These are phyloP conservation scores for Mustela nigripes DNA, from an alignment of 2,113 vertebrate species.

Conservation along the genomic window DNA sequence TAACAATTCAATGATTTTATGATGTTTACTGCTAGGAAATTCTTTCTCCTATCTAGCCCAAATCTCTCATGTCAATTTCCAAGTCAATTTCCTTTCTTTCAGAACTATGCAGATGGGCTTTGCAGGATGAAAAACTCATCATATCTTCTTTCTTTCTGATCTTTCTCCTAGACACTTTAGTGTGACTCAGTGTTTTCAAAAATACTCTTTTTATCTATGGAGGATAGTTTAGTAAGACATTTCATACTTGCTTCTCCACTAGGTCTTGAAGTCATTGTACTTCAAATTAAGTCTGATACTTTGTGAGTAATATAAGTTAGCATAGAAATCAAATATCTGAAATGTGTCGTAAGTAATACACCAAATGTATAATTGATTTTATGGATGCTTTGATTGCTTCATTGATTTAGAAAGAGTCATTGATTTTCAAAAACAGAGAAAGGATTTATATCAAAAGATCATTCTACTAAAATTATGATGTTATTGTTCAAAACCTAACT, in stretches of 20 bases:
- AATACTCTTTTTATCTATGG: background rate
- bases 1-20: background rate
- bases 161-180: background rate
- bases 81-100: background rate
- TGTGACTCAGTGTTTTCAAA: background rate
- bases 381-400: background rate
- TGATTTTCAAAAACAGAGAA: conserved; percentile 36
- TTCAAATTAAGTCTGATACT: background rate
- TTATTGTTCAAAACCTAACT: conserved; percentile 6
- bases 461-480: background rate
- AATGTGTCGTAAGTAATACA: background rate
- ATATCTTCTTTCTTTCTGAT: background rate
- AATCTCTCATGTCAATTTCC: background rate
- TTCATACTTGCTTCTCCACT: background rate
- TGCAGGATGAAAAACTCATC: background rate
- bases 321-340: conserved; percentile 11
- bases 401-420: background rate
- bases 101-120: background rate
- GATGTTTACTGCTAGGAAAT: conserved; percentile 23
- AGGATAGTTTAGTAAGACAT: background rate
- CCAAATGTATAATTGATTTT: background rate
- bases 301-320: background rate
- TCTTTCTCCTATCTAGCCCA: background rate
- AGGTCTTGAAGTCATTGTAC: background rate
- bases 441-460: background rate